Evolutionary conservation across 2,797 vertebrate genomes (phyloP), one percentile per base, ranked within the genome.

Genomic region (Falco novaeseelandiae): DNA sequence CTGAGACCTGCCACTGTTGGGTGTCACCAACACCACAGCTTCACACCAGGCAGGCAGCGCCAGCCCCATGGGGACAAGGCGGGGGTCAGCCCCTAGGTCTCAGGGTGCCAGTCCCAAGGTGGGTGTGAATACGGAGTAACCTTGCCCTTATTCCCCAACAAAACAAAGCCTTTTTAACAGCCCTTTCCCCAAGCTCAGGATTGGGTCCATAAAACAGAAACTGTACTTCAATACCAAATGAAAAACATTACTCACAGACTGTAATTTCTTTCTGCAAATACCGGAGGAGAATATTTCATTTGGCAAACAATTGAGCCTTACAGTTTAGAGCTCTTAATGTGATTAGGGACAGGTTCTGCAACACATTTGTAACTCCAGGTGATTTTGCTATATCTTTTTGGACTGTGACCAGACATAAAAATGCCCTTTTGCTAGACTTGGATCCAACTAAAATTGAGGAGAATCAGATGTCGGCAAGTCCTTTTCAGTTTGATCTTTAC

Each of bases 301-400:
- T 97, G 97, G 96, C 93, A 95, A 96, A 90, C 90, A 92, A 94
- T 54, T 26, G 85, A 86, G 93, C 89, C 71, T 85, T 96, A 78
- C 63, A 94, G 93, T 97, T 97, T 93, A 96, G 95, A 97, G 94
- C 72, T 93, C 89, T 97, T 97, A 84, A 93, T 97, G 87, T 88
- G 95, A 95, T 96, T 96, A 97, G 94, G 97, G 93, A 96, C 90
- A 98, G 95, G 95, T 96, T 97, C 97, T 97, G 97, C 96, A 97
- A 94, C 89, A 96, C 96, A 97, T 97, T 95, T 96, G 94, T 95
- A 95, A 88, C 94, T 93, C 80, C 89, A 96, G 96, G 94, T 92
- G 92, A 96, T 96, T 97, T 96, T 91, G 57, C 84, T 92, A 77
- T 79, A 82, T 81, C 89, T 96, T 94, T 87, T 87, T 97, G 91